Evolutionary conservation across 2,797 vertebrate species (phyloP).

Genomic region (Sebastes hubbsi): DNA sequence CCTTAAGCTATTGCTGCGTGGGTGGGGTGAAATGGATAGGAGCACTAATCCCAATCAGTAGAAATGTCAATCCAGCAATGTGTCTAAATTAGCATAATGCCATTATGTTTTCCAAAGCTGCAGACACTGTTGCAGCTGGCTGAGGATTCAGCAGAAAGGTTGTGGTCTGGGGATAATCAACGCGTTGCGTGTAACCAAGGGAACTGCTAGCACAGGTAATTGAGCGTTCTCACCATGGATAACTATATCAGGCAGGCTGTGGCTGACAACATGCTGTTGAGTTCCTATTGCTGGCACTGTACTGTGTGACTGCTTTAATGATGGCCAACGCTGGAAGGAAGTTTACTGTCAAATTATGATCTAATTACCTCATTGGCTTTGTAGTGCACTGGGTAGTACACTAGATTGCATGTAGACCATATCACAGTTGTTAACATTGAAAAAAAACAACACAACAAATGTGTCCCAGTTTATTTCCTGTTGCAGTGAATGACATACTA

Average conservation of each 20-base stretch:
- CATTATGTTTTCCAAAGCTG: conserved; percentile 69
- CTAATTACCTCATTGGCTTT: conserved; percentile 1
- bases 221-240: conserved; percentile 60
- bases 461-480: neutral
- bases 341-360: conserved; percentile 14
- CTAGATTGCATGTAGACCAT: neutral
- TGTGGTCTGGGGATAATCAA: conserved; percentile 62
- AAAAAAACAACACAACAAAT: neutral
- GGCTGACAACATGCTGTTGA: conserved; percentile 12
- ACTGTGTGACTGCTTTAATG: conserved; percentile 4
- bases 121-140: conserved; percentile 49
- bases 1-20: conserved; percentile 55
- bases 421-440: neutral
- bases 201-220: conserved; percentile 50
- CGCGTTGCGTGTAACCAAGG: conserved; percentile 44
- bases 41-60: conserved; percentile 72
- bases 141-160: conserved; percentile 61
- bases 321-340: neutral
- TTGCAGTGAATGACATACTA: too few relatives aligned
- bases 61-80: conserved; percentile 79
- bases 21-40: conserved; percentile 59
- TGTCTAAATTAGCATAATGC: conserved; percentile 73
- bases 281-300: conserved; percentile 6
- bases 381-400: neutral
- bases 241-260: conserved; percentile 56